These are phyloP conservation scores for Ceramica pisi DNA, from an alignment of 2,888 invertebrate genomes.

Conservation along the genomic window DNA sequence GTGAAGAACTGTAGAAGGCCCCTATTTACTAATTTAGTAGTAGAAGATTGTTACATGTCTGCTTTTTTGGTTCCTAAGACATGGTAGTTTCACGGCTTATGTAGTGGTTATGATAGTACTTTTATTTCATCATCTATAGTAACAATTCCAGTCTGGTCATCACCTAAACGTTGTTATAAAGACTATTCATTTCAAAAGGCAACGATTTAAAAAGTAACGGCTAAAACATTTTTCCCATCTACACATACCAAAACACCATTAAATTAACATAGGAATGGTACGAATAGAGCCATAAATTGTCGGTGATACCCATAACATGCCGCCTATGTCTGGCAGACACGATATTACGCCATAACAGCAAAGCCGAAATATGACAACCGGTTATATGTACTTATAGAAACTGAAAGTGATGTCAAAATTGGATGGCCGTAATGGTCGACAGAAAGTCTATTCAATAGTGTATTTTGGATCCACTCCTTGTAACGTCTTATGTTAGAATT, in stretches of 20 bases:
- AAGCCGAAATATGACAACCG: slow-evolving; percentile 36
- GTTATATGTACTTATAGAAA: slow-evolving; percentile 58
- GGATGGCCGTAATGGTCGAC: neutral
- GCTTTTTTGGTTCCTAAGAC: neutral
- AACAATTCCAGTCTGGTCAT: neutral
- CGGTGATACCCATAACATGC: slow-evolving; percentile 19
- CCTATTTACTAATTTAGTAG: neutral
- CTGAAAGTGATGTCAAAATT: slow-evolving; percentile 55
- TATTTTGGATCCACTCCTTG: neutral
- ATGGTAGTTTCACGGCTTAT: neutral
- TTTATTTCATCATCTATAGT: too few relatives aligned
- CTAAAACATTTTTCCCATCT: slow-evolving; percentile 5
- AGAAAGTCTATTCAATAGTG: neutral
- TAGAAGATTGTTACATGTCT: too few relatives aligned
- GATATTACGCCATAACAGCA: slow-evolving; percentile 54
- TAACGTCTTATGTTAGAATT: too few relatives aligned
- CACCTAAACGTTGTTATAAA: neutral
- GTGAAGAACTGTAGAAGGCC: neutral
- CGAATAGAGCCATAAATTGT: slow-evolving; percentile 48
- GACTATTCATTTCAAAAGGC: neutral
- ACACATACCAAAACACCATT: slow-evolving; percentile 48
- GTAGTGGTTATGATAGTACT: too few relatives aligned
- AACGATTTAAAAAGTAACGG: slow-evolving; percentile 24
- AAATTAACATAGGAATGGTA: slow-evolving; percentile 57
- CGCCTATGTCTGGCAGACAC: slow-evolving; percentile 42